These are phyloP conservation scores for Meloidogyne floridensis DNA, from an alignment of 1,140 invertebrate species.

Conservation along the genomic window DNA sequence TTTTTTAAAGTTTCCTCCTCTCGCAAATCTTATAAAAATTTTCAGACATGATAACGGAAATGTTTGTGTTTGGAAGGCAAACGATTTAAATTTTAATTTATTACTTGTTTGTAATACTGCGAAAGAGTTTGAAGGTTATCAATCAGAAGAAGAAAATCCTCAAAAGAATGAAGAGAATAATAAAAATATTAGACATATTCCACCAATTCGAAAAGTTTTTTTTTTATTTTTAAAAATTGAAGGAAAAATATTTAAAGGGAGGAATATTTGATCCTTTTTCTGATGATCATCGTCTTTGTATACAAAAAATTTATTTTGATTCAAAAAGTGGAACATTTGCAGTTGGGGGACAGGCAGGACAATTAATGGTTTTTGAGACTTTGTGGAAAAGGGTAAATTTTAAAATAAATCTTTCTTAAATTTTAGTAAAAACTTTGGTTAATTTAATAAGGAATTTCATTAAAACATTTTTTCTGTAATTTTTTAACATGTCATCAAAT, in stretches of 20 bases:
- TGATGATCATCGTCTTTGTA: slow-evolving; percentile 41
- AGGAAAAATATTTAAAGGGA: slow-evolving; percentile 11
- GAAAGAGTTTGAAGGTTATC: slow-evolving; percentile 41
- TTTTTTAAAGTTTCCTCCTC: no score
- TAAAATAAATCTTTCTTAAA: no score
- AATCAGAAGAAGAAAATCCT: neutral
- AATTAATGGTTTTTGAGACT: slow-evolving; percentile 41
- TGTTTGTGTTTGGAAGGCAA: slow-evolving; percentile 37
- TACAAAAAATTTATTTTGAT: slow-evolving; percentile 41
- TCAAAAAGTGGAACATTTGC: slow-evolving; percentile 34
- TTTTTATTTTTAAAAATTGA: neutral
- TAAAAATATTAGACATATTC: slow-evolving; percentile 8
- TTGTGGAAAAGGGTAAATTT: neutral
- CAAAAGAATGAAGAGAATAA: slow-evolving; percentile 30
- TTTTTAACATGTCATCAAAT: no score
- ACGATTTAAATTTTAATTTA: slow-evolving; percentile 28
- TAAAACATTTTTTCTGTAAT: no score
- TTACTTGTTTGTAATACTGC: slow-evolving; percentile 37
- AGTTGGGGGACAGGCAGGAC: slow-evolving; percentile 41
- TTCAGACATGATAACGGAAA: slow-evolving; percentile 39
- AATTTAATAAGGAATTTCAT: no score
- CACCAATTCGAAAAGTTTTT: slow-evolving; percentile 34
- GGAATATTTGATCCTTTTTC: slow-evolving; percentile 41
- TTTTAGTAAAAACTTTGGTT: no score
- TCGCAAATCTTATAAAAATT: neutral